Evolutionary conservation across 2,797 vertebrate genomes (phyloP), one percentile per base, ranked within the genome.

Genomic region (Melanotaenia maccullochi): DNA sequence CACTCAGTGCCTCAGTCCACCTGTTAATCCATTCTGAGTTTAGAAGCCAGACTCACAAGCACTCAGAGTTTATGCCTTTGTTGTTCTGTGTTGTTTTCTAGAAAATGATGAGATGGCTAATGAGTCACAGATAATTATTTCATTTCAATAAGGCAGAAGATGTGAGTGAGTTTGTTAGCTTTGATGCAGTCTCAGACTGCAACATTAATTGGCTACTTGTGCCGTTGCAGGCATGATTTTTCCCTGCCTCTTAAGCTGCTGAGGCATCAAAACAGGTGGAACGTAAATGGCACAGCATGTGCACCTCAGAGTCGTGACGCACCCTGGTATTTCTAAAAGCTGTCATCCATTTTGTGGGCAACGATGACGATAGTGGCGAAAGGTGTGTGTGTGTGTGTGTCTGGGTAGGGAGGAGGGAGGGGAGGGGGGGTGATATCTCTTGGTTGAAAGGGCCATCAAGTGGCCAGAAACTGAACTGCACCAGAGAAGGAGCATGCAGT

Each of bases 311-410:
- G 91, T 92, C 89, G 87, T 95, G 94, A 94, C 93, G 94, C 94
- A 94, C 90, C 90, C 92, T 90, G 90, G 87, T 92, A 93, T 94
- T 93, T 91, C 91, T 91, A 93, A 94, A 93, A 89, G 89, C 87
- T 90, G 92, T 94, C 94, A 94, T 94, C 94, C 94, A 95, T 95
- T 95, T 94, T 95, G 94, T 94, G 88, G 92, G 86, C 85, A 90
- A 90, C 87, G 93, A 93, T 85, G 87, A 87, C 88, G 93, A 82
- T 77, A 70, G 88, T 82, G 82, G 89, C 65, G 16, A 79, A 79
- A 76, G 73, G 20, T 52, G 24, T 71, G 38, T 24, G 61, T 32
- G 61, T 32, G 36, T 38, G 36, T 38, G 36, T 38, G 36, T 38
- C 9, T 38, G 9, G 9, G 1, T 2, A 13, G 9, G 36, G 3